Conservation (phyloP, 2,888 invertebrate genomes). For the Morpho helenor region DNA sequence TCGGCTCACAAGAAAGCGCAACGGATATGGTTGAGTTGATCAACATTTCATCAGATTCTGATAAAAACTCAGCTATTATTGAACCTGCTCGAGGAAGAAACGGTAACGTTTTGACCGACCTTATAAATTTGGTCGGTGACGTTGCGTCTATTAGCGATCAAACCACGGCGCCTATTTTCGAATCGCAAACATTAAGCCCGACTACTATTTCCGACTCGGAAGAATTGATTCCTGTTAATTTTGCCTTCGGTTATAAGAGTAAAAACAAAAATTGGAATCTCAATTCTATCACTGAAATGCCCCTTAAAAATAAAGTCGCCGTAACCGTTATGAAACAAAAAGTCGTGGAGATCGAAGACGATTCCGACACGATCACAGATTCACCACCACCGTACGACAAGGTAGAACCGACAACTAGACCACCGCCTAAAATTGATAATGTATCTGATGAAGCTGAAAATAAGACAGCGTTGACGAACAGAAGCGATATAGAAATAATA, state of each 20-base stretch:
- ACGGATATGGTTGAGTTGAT: constrained; percentile 62
- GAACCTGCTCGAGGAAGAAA: constrained; percentile 44
- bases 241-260: constrained; percentile 59
- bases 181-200: constrained; percentile 32
- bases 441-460: constrained; percentile 56
- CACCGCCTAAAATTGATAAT: constrained; percentile 64
- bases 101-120: constrained; percentile 54
- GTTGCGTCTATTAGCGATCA: constrained; percentile 68
- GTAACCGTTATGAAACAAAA: constrained; percentile 46
- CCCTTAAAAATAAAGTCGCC: constrained; percentile 52
- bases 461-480: constrained; percentile 38
- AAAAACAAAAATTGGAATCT: constrained; percentile 67
- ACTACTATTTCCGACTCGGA: constrained; percentile 61
- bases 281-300: constrained; percentile 67
- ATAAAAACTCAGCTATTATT: constrained; percentile 53
- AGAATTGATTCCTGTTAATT: constrained; percentile 64
- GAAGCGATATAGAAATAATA: constrained; percentile 67
- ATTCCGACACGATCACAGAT: constrained; percentile 56
- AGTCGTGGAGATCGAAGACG: constrained; percentile 63
- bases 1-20: constrained; percentile 56
- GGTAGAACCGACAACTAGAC: constrained; percentile 60
- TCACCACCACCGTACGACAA: constrained; percentile 59
- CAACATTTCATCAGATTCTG: constrained; percentile 50
- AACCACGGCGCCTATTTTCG: constrained; percentile 39
- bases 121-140: constrained; percentile 67